Base-by-base conservation (phyloP, 2,888 invertebrate genomes). In the Andricus quercusramuli region DNA sequence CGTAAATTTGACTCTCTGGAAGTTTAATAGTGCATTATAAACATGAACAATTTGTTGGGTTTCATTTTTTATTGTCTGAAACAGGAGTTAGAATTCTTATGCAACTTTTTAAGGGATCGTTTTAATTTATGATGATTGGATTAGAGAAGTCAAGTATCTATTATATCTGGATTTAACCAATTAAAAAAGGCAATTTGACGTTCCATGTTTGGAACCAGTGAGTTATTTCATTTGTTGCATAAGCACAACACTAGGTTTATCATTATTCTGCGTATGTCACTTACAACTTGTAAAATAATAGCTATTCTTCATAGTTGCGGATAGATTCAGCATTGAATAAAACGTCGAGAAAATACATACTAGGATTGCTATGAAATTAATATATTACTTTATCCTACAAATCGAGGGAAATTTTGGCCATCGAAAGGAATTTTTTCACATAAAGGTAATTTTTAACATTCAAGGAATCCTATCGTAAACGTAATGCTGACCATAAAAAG, bases 51-150 rank as follows among this genome's bases (percentile, higher is more conserved):
- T 9, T 56, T 56, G 56, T n/a, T n/a, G 11, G n/a, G 3, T 56
- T 56, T 0, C 9, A 56, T n/a, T n/a, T n/a, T 56, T n/a, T n/a
- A 11, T n/a, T 0, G 11, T 56, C n/a, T 56, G 56, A 56, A n/a
- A 56, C n/a, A n/a, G n/a, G 8, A n/a, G 1, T 47, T n/a, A 11
- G n/a, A n/a, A 56, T 56, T 3, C 9, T 56, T 56, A n/a, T n/a
- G n/a, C 3, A n/a, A 3, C 56, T 56, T 56, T 47, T 20, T 17
- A 32, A 32, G 17, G 25, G 32, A 65, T 32, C 20, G 29, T 65
- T 32, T 25, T 47, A 68, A 68, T 68, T 68, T 68, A 68, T 68
- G 47, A 22, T 68, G 68, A 47, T 68, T 68, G 68, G 32, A 56
- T 56, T 56, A 56, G 1, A n/a, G 11, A 56, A n/a, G 20, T 56